phyloP scores from a whole-genome alignment of 1,140 invertebrate species.

The Drosophila lini region DNA sequence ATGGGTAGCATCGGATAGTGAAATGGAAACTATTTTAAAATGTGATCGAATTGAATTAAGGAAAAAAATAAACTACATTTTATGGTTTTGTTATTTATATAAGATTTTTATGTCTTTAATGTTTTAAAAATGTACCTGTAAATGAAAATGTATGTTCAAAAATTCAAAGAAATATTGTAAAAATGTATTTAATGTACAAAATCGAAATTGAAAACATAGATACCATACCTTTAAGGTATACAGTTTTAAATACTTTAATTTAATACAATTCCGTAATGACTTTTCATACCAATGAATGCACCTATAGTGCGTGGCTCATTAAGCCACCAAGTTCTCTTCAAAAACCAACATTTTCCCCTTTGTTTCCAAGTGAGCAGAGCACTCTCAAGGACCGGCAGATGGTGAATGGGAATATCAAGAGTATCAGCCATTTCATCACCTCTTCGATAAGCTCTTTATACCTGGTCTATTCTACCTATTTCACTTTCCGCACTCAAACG shows the following conservation, averaged over 20 bases:
- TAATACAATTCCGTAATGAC: background rate
- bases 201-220: too few species aligned
- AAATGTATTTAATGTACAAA: too few species aligned
- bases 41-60: conserved; percentile 1
- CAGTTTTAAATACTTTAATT: background rate
- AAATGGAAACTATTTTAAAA: conserved; percentile 1
- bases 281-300: background rate
- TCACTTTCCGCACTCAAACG: conserved; percentile 36
- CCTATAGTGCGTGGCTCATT: conserved; percentile 16
- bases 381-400: background rate
- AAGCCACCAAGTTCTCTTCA: conserved; percentile 21
- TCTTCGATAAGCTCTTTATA: conserved; percentile 29
- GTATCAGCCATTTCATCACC: conserved; percentile 55
- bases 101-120: background rate
- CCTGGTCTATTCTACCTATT: conserved; percentile 25
- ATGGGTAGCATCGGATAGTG: conserved; percentile 12
- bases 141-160: too few species aligned
- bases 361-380: conserved; percentile 19
- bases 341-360: conserved; percentile 17
- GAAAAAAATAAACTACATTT: background rate
- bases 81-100: background rate
- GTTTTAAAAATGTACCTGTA: background rate
- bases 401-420: conserved; percentile 26
- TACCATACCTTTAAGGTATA: too few species aligned
- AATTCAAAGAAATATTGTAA: too few species aligned